Evolutionary conservation across 30 jellyfish, hydroid and myxozoan genomes (phyloP), one percentile per base, ranked within the genome.

Genomic region (Euphysa ruthae): DNA sequence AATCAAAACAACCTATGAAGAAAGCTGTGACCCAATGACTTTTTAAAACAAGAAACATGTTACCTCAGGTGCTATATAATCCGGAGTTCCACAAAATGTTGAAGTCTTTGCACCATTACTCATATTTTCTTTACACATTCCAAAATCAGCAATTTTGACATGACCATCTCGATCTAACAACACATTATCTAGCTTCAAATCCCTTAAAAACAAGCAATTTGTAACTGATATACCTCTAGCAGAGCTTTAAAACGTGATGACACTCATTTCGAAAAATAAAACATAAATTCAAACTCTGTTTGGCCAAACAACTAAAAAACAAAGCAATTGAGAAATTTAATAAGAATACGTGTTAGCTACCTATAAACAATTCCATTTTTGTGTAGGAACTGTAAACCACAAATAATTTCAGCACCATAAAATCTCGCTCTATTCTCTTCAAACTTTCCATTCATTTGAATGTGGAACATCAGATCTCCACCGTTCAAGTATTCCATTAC

Each of bases 401-500:
- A 88, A 38, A 88, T 85, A 61, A 88, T 79, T 66, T 88, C 97
- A 15, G 97, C 97, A 0, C 97, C 97, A 44, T 88, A 88, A 55
- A 88, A 88, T 43, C 97, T 81, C 51, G 99, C 72, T 52, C 95
- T 57, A 58, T 82, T 72, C 61, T 91, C 99, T 24, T 77, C 93
- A 60, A 91, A 83, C 58, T 91, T 91, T 23, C 95, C 94, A 30
- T 69, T 32, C 0, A 71, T 71, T 64, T 91, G 99, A 66, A 91
- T 91, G 60, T 81, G 95, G 34, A 81, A 91, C 99, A 91, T 91
- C 22, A 91, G 85, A 91, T 91, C 99, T 7, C 99, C 99, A 4
- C 99, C 99, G 46, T 78, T 82, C 27, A 91, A 70, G 58, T 81
- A 91, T 55, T 91, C 99, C 95, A 91, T 77, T n/a, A 91, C 95